Evolutionary conservation across 2,888 invertebrate species (phyloP).

Genomic region (Dolomedes plantarius): DNA sequence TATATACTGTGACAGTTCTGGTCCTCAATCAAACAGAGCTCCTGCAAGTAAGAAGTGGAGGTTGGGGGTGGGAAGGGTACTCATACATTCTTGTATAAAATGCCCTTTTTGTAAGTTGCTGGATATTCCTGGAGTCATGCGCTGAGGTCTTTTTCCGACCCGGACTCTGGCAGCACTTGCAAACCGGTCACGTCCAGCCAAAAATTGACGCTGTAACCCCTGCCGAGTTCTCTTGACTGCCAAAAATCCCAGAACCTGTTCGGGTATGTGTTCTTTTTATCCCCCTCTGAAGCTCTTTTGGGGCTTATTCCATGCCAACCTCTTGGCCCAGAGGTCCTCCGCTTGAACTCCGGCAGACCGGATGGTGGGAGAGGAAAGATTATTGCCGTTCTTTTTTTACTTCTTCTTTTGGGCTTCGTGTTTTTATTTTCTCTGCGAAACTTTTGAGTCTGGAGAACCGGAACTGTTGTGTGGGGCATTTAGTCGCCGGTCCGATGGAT

Average conservation of each 20-base stretch:
- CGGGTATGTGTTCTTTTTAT: slow-evolving; percentile 2
- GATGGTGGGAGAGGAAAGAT: slow-evolving; percentile 36
- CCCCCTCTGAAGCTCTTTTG: background rate
- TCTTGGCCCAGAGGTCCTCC: slow-evolving; percentile 17
- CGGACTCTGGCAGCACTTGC: background rate
- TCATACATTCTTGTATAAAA: no score
- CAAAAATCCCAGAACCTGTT: slow-evolving; percentile 29
- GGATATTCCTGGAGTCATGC: background rate
- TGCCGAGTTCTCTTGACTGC: background rate
- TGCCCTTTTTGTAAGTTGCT: background rate
- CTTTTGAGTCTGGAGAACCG: slow-evolving; percentile 17
- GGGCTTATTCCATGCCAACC: slow-evolving; percentile 13
- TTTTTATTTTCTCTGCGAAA: background rate
- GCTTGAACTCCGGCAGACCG: slow-evolving; percentile 31
- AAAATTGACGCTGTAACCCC: slow-evolving; percentile 5
- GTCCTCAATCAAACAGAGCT: no score
- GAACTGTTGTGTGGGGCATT: slow-evolving; percentile 1
- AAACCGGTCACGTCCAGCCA: slow-evolving; percentile 18
- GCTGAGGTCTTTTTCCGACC: background rate
- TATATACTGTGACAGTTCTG: no score
- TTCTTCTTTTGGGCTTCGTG: slow-evolving; percentile 13
- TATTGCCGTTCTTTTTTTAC: slow-evolving; percentile 16
- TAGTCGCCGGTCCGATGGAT: background rate
- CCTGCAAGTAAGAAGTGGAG: background rate
- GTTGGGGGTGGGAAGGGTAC: background rate